Evolutionary conservation across 2,888 invertebrate species (phyloP), one percentile per base, ranked within the genome.

Genomic region (Ophonus ardosiacus): DNA sequence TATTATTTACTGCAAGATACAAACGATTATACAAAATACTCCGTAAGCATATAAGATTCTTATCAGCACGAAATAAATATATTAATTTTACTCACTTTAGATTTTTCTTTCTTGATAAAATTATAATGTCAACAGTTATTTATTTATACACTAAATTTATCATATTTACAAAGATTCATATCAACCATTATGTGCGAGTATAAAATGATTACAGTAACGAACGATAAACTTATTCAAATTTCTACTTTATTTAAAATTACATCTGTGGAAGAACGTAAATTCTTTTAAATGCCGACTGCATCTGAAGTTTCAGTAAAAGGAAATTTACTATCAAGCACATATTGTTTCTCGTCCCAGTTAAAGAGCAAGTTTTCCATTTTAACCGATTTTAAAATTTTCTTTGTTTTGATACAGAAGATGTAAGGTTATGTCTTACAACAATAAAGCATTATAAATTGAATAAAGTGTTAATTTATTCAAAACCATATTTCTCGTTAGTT

Each of bases 361-460:
- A 38, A 80, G 38, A n/a, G 61, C 13, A 40, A 63, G 31, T 80
- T 80, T 80, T 80, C 80, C 38, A 80, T 59, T 80, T 59, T 57
- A 38, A 57, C 24, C 57, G 40, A 80, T 80, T 17, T 80, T 61
- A 63, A 80, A 80, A 61, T 80, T 51, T 38, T 61, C 24, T 68
- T 68, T 68, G 68, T 68, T 65, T 65, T 65, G 31, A 24, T 65
- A 24, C 65, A 65, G 31, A 21, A 8, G 21, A 61, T 21, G 43
- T 43, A 43, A 18, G 21, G 21, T 21, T 61, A 24, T 21, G 0
- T 24, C 15, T 24, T 5, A n/a, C 1, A 68, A 13, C 15, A 1
- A 17, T 38, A 31, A 68, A 38, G 31, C 15, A 31, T 68, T 74
- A 74, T 7, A 74, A 74, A 74, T 43, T 10, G 7, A 40, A 71